Evolutionary conservation across 2,113 vertebrate species (phyloP).

Genomic region (Percina caprodes): DNA sequence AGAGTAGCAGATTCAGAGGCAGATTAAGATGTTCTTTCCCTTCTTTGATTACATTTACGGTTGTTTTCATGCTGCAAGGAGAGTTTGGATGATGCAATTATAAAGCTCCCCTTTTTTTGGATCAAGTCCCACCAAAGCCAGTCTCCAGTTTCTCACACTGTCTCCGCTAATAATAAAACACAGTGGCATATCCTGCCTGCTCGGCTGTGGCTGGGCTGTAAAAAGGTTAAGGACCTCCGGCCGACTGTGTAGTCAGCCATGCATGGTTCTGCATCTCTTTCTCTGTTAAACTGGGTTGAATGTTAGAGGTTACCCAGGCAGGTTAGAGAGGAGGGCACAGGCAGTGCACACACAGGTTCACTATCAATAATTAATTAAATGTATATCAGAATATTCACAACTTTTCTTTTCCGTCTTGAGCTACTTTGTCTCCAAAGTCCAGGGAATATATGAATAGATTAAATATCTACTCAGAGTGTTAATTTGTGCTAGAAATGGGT

Average conservation of each 20-base stretch:
- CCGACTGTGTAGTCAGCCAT: not conserved
- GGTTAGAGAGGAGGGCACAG: not conserved
- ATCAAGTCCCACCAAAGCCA: conserved; percentile 31
- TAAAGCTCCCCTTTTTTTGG: conserved; percentile 13
- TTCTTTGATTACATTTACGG: conserved; percentile 7
- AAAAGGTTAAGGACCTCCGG: conserved; percentile 38
- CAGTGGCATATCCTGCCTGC: conserved; percentile 19
- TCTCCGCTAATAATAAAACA: conserved; percentile 46
- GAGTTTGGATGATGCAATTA: not conserved
- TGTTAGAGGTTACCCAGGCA: conserved; percentile 15
- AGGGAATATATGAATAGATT: not conserved
- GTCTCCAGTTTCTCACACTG: conserved; percentile 38
- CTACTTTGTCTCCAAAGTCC: not conserved
- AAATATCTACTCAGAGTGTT: not conserved
- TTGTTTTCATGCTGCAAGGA: conserved; percentile 26
- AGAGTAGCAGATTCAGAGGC: not conserved
- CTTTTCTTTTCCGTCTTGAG: not conserved
- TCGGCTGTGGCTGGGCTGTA: conserved; percentile 26
- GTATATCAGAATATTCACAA: not conserved
- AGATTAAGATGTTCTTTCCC: not conserved
- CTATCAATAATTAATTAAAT: not conserved
- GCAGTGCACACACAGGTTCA: not conserved
- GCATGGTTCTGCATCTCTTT: conserved; percentile 18
- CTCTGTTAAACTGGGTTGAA: not conserved
- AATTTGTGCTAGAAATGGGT: not conserved